Percentiles rank a stretch among this genome's conserved stretches.
phyloP scores from a whole-genome alignment of 2,797 vertebrate species.

The Columba guinea region DNA sequence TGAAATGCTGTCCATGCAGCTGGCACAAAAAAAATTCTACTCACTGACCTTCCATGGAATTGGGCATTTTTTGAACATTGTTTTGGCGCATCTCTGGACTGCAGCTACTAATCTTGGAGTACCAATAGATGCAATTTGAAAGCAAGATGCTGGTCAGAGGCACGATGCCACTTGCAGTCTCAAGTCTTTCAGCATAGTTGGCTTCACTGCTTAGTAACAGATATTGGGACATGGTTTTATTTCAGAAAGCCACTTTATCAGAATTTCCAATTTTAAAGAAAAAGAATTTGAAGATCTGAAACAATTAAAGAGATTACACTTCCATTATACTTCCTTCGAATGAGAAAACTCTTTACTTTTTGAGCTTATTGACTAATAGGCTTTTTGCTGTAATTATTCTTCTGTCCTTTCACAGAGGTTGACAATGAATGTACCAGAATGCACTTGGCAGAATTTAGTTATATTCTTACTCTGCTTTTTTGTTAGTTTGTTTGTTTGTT shows the following conservation, averaged over 20 bases:
- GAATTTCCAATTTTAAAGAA: background rate
- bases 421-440: background rate
- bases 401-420: background rate
- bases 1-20: background rate
- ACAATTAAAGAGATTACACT: background rate
- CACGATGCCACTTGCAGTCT: background rate
- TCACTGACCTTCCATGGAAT: background rate
- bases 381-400: background rate
- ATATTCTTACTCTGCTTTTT: background rate
- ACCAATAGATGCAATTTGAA: background rate
- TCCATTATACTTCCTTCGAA: background rate
- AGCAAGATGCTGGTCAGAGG: accelerated
- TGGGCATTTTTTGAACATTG: accelerated
- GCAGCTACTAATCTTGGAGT: background rate
- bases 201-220: background rate
- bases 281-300: accelerated
- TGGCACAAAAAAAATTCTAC: background rate
- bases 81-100: background rate
- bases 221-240: background rate
- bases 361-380: background rate
- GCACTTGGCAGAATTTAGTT: background rate
- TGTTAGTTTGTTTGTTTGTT: no score
- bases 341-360: background rate
- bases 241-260: background rate
- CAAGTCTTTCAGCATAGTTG: background rate